phyloP scores from a whole-genome alignment of 2,113 vertebrate genomes.

The Nicator chloris region DNA sequence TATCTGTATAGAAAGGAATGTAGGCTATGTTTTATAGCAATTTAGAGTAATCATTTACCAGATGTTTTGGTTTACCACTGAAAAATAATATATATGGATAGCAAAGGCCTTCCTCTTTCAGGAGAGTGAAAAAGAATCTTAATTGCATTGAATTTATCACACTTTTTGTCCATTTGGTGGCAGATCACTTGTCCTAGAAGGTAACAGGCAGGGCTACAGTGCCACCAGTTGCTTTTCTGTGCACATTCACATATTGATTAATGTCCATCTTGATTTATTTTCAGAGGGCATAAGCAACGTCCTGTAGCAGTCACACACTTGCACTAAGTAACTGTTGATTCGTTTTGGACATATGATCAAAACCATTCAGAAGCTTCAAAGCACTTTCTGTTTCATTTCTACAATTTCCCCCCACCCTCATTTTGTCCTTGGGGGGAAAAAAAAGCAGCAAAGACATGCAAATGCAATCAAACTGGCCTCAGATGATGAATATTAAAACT shows the following conservation, averaged over 20 bases:
- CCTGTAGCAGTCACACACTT: neutral
- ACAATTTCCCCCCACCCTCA: neutral
- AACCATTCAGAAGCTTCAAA: constrained; percentile 27
- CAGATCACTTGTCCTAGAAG: neutral
- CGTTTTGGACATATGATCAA: constrained; percentile 7
- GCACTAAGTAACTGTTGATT: constrained; percentile 22
- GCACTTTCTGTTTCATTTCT: neutral
- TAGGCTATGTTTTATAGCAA: neutral
- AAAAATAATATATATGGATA: neutral
- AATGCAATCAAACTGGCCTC: constrained; percentile 33
- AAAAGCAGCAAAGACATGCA: constrained; percentile 31
- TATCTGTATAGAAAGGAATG: neutral
- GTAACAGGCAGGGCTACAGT: neutral
- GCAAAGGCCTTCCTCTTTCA: neutral
- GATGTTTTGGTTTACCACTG: neutral
- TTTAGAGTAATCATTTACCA: neutral
- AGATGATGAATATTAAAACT: constrained; percentile 54
- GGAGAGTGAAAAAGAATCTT: neutral
- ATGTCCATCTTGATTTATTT: constrained; percentile 35
- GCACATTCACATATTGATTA: constrained; percentile 21
- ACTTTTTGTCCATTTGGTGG: neutral
- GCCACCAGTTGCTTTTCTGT: neutral
- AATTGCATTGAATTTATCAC: neutral
- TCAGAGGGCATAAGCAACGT: constrained; percentile 3
- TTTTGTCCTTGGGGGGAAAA: neutral